Evolutionary conservation across 2,113 vertebrate genomes (phyloP), one percentile per base, ranked within the genome.

Genomic region (Anarhynchus alexandrinus): DNA sequence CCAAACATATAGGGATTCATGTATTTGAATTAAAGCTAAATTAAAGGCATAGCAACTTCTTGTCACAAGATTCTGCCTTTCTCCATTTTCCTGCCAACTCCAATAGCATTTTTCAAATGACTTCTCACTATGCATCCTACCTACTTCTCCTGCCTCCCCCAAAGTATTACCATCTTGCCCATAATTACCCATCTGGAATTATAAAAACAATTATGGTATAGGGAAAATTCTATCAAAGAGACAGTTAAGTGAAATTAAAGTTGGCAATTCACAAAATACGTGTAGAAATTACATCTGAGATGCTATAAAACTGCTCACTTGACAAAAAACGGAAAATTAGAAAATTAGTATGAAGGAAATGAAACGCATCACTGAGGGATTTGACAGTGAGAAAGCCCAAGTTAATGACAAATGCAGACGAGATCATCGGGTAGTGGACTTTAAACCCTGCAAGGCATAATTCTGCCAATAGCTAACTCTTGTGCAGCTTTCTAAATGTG

Each of bases 161-260:
- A 17, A 92, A 83, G 67, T 23, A 94, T 66, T 66, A 90, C 51
- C 71, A 90, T 87, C 45, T 69, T 95, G 81, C 22, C 55, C 78
- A 43, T 73, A 91, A 81, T 80, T 81, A 93, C 12, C 70, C 82
- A 91, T 83, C 81, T 94, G 58, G 89, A 95, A 91, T 77, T 89
- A 89, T 40, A 90, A 88, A 94, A 94, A 93, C 66, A 86, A 91
- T 38, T 47, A 52, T 13, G 6, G 25, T 32, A 26, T 21, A 70
- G 14, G 38, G n/a, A 59, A 90, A 91, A 94, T 82, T 64, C 59
- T 80, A 91, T 82, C 78, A 77, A 66, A 89, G 74, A 90, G 62
- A 91, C 20, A 93, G 77, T 49, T 40, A 58, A 76, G 22, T 86
- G 80, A 96, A 97, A 97, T 96, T 70, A 55, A 92, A 90, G 84